Percentiles rank a stretch among this genome's conserved stretches.
phyloP scores from a whole-genome alignment of 1,140 invertebrate species.

The Xylocopa sonorina region DNA sequence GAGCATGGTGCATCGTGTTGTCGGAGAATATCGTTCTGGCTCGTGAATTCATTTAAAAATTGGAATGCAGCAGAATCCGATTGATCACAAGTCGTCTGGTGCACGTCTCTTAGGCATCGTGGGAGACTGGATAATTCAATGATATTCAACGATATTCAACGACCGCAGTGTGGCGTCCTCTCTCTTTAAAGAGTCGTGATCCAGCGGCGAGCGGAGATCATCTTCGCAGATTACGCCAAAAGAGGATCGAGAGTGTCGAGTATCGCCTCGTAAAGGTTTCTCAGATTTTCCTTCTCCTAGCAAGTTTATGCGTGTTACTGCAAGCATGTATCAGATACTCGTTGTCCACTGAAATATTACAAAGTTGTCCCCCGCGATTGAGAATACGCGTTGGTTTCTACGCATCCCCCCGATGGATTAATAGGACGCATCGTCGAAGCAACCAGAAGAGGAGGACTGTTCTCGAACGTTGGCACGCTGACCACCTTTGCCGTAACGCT shows the following conservation, averaged over 20 bases:
- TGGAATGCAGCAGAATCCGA: neutral
- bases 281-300: neutral
- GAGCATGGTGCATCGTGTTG: neutral
- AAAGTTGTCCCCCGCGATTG: too few relatives aligned
- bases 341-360: neutral
- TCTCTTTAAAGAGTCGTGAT: conserved; percentile 8
- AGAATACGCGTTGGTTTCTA: neutral
- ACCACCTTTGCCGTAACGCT: conserved; percentile 73
- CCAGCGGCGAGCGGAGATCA: conserved; percentile 10
- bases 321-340: neutral
- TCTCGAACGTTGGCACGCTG: conserved; percentile 58
- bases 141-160: too few relatives aligned
- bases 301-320: neutral
- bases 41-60: neutral
- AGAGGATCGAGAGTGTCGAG: conserved; percentile 40
- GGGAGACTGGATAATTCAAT: neutral
- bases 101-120: neutral
- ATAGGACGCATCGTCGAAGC: neutral
- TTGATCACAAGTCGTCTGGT: neutral
- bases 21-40: too few relatives aligned
- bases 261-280: conserved; percentile 27
- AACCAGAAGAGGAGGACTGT: conserved; percentile 4
- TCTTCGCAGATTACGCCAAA: conserved; percentile 31
- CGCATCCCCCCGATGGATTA: too few relatives aligned
- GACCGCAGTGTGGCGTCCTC: neutral